A percentile compares a stretch with the other conserved stretches of the same genome.
These are phyloP conservation scores for Diarsia mendica DNA, from an alignment of 2,888 invertebrate species.

Conservation along the genomic window DNA sequence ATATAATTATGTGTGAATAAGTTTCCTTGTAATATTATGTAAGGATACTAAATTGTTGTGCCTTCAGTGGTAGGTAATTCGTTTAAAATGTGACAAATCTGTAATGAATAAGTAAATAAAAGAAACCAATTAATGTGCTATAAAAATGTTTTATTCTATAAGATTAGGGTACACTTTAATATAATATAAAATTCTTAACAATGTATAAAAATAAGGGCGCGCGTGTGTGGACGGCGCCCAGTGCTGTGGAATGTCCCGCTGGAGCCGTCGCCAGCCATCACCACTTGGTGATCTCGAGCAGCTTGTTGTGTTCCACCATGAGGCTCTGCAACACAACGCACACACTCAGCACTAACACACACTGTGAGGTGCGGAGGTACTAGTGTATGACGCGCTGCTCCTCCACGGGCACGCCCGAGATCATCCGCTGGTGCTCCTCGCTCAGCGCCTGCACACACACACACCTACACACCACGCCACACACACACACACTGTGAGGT, in stretches of 20 bases:
- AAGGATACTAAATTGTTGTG: background rate
- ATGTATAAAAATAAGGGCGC: slow-evolving; percentile 64
- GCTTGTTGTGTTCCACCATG: slow-evolving; percentile 90
- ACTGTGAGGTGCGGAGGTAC: slow-evolving; percentile 3
- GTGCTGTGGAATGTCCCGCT: slow-evolving; percentile 44
- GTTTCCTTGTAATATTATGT: background rate
- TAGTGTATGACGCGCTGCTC: slow-evolving; percentile 84
- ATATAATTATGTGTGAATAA: background rate
- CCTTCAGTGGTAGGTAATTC: background rate
- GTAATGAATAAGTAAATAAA: slow-evolving; percentile 1
- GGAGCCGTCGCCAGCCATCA: slow-evolving; percentile 56
- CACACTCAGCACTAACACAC: slow-evolving; percentile 17
- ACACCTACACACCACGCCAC: slow-evolving; percentile 49
- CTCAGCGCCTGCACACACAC: slow-evolving; percentile 93
- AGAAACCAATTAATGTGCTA: slow-evolving; percentile 20
- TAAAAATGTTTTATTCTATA: slow-evolving; percentile 43
- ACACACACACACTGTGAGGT: slow-evolving; percentile 9
- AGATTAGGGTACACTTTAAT: slow-evolving; percentile 35
- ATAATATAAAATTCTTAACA: slow-evolving; percentile 51
- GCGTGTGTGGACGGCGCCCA: slow-evolving; percentile 14
- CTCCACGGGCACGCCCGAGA: slow-evolving; percentile 86
- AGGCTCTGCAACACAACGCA: slow-evolving; percentile 86
- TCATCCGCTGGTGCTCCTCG: slow-evolving; percentile 95
- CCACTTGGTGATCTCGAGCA: slow-evolving; percentile 82
- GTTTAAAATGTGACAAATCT: background rate